Evolutionary conservation across 2,797 vertebrate genomes (phyloP).

Genomic region (Argya squamiceps): DNA sequence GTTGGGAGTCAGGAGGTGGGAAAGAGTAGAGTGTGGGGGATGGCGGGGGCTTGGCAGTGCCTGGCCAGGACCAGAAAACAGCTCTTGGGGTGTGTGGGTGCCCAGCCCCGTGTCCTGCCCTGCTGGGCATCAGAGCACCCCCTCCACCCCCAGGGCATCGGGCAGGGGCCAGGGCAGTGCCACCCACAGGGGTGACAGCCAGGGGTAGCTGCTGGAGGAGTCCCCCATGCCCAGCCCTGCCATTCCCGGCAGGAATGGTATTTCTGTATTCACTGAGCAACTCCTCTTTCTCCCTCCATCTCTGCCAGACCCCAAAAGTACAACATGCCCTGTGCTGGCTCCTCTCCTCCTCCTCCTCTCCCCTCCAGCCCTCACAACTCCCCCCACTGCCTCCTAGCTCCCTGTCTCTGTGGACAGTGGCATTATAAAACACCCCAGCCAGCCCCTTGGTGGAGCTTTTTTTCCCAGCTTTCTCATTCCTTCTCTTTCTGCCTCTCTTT

Average conservation of each 20-base stretch:
- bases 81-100: background rate
- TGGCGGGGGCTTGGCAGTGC: background rate
- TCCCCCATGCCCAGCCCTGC: background rate
- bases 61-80: accelerated
- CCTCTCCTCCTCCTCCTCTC: background rate
- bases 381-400: background rate
- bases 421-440: background rate
- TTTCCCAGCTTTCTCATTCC: background rate
- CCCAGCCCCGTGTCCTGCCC: accelerated
- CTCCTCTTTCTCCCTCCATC: background rate
- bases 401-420: background rate
- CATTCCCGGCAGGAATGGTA: background rate
- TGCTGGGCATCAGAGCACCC: background rate
- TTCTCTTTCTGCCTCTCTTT: background rate
- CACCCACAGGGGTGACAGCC: background rate
- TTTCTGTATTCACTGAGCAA: background rate
- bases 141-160: accelerated
- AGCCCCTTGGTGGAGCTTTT: background rate
- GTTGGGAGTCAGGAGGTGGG: background rate
- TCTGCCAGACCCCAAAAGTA: background rate
- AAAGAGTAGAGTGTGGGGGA: background rate
- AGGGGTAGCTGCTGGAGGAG: background rate
- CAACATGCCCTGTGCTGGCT: background rate
- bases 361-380: background rate
- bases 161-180: background rate